Percentiles rank a stretch among this genome's conserved stretches.
These are phyloP conservation scores for Gambusia holbrooki DNA, from an alignment of 2,113 vertebrate species.

Conservation along the genomic window DNA sequence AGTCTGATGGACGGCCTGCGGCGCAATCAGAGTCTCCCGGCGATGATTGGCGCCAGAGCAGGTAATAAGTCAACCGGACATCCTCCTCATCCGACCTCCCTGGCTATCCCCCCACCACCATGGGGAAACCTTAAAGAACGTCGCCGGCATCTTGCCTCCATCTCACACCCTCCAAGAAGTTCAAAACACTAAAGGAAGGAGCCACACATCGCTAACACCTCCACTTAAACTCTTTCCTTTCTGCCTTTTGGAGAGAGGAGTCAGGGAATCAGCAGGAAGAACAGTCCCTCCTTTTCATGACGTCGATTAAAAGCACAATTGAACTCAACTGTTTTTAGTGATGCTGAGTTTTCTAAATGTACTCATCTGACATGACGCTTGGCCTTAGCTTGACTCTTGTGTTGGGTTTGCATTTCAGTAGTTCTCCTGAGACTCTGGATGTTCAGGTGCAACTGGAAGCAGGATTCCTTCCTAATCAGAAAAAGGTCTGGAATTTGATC, in stretches of 20 bases:
- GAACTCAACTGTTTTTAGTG: conserved; percentile 45
- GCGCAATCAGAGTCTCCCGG: conserved; percentile 94
- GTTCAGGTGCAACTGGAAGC: conserved; percentile 2
- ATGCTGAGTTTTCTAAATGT: conserved; percentile 28
- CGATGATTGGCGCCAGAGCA: conserved; percentile 83
- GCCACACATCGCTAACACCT: neutral
- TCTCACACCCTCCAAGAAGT: conserved; percentile 46
- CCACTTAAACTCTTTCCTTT: conserved; percentile 19
- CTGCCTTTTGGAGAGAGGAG: conserved; percentile 24
- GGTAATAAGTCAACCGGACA: conserved; percentile 66
- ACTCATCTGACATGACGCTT: conserved; percentile 34
- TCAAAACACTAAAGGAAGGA: conserved; percentile 59
- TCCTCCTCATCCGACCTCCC: conserved; percentile 72
- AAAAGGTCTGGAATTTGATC: no score
- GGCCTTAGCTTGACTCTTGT: conserved; percentile 43
- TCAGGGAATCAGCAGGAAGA: conserved; percentile 16
- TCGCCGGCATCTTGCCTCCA: conserved; percentile 50
- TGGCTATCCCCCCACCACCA: conserved; percentile 69
- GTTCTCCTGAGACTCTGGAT: conserved; percentile 41
- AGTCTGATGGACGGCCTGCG: conserved; percentile 90
- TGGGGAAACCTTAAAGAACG: conserved; percentile 82
- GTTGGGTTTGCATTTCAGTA: conserved; percentile 9
- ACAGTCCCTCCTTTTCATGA: conserved; percentile 35
- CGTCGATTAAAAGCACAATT: conserved; percentile 76
- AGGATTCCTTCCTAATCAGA: neutral